These are phyloP conservation scores for Cryptotis parvus DNA, from an alignment of 2,113 vertebrate genomes.

Conservation along the genomic window DNA sequence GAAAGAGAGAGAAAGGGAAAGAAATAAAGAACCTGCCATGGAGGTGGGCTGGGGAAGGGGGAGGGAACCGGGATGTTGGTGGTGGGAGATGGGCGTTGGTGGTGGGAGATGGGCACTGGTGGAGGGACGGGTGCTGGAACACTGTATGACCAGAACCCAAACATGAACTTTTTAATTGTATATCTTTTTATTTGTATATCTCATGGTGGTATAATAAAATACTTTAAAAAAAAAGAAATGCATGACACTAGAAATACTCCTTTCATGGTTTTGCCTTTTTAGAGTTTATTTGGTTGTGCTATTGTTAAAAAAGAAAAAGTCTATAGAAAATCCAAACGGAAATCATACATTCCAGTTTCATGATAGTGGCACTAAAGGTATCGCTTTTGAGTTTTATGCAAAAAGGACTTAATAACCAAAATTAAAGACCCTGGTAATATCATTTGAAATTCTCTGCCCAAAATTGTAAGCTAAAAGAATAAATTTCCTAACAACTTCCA, in stretches of 20 bases:
- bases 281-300: constrained; percentile 59
- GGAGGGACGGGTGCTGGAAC: too few species aligned
- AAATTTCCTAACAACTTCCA: background rate
- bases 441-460: constrained; percentile 37
- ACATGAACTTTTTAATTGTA: too few species aligned
- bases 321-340: constrained; percentile 68
- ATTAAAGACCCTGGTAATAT: background rate
- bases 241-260: constrained; percentile 68
- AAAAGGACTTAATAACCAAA: constrained; percentile 50
- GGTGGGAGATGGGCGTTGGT: too few species aligned
- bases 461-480: constrained; percentile 9
- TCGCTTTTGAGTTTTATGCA: constrained; percentile 51
- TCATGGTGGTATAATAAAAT: too few species aligned
- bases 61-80: too few species aligned
- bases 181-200: too few species aligned
- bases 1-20: too few species aligned
- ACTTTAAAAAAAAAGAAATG: constrained; percentile 38
- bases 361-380: constrained; percentile 52
- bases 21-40: too few species aligned
- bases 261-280: constrained; percentile 74
- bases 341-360: constrained; percentile 49
- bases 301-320: constrained; percentile 43
- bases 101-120: too few species aligned
- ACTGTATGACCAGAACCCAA: too few species aligned
- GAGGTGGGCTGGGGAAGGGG: too few species aligned